Conservation (phyloP, 2,113 vertebrate genomes). For the Mus musculus region DNA sequence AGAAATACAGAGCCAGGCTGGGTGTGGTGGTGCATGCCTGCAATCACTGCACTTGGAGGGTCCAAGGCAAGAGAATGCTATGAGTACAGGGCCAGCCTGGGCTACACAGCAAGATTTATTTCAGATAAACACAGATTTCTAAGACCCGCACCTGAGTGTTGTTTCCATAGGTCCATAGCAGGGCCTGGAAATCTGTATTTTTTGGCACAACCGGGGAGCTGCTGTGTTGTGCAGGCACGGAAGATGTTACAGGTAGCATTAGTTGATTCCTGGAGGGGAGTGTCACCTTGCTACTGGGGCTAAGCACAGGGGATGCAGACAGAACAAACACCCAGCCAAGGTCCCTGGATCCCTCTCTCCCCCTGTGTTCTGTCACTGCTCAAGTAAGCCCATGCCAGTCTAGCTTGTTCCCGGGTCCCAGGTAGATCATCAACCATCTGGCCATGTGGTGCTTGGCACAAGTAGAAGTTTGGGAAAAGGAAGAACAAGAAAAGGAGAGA, state of each 20-base stretch:
- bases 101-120: not conserved
- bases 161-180: not conserved
- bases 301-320: not conserved
- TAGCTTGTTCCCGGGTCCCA: not conserved
- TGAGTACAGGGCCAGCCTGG: not conserved
- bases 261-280: not conserved
- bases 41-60: not conserved
- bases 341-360: not conserved
- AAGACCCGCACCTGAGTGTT: not conserved
- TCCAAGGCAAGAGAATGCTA: not conserved
- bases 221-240: not conserved
- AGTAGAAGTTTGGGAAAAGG: not conserved
- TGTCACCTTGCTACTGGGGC: not conserved
- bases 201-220: not conserved
- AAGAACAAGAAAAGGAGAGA: not conserved
- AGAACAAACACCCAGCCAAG: not conserved
- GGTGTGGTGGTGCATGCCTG: not conserved
- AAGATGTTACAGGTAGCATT: rapidly evolving
- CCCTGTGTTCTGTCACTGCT: not conserved
- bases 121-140: not conserved
- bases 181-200: conserved; percentile 3
- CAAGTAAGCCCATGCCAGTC: not conserved
- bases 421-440: not conserved
- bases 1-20: not conserved
- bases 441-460: not conserved